Conservation (phyloP, 2,797 vertebrate genomes). For the Varecia variegata region DNA sequence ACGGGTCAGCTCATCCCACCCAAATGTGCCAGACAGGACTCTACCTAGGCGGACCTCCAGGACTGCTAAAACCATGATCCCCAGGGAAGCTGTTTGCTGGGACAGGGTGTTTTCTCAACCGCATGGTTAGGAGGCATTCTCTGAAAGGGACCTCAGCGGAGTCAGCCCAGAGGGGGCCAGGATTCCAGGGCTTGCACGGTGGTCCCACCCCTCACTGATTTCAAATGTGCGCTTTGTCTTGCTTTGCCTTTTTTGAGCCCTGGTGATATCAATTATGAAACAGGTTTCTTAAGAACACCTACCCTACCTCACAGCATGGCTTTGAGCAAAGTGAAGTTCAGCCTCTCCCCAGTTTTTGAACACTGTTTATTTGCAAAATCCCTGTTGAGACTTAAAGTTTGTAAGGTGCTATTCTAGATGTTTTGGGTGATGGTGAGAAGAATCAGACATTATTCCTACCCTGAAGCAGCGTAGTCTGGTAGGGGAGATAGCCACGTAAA, state of each 20-base stretch:
- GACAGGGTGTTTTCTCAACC: background rate
- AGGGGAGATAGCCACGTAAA: background rate
- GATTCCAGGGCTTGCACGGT: background rate
- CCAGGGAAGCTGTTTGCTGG: background rate
- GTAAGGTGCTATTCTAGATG: background rate
- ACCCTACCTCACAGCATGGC: background rate
- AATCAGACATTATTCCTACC: background rate
- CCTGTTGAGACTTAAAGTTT: background rate
- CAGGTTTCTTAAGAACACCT: background rate
- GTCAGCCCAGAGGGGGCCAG: background rate
- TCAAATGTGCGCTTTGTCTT: background rate
- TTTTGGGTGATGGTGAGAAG: background rate
- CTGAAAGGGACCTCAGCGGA: background rate
- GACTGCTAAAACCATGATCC: background rate
- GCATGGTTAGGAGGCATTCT: background rate
- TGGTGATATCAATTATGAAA: background rate
- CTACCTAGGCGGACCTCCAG: slow-evolving; percentile 1
- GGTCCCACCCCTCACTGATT: background rate
- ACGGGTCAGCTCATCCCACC: slow-evolving; percentile 1
- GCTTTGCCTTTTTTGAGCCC: background rate
- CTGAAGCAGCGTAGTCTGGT: background rate
- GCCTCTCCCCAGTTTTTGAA: background rate
- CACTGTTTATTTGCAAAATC: background rate
- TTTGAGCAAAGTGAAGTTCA: background rate
- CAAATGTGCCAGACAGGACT: background rate